Conservation (phyloP, 1,140 invertebrate genomes). For the Globodera rostochiensis region DNA sequence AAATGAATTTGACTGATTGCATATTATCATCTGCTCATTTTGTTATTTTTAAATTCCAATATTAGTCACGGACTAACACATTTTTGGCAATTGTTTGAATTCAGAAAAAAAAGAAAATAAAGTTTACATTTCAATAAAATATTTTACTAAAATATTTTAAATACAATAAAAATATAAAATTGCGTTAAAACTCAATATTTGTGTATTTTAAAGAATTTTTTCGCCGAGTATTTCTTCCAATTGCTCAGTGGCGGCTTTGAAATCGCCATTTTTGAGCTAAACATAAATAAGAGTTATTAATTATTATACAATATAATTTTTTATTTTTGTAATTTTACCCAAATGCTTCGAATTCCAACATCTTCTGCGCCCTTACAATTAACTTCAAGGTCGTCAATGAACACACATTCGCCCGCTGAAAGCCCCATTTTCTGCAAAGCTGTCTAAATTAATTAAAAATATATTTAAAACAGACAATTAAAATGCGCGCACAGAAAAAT, state of each 20-base stretch:
- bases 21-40: no score
- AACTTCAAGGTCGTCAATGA: constrained; percentile 42
- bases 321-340: constrained; percentile 14
- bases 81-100: no score
- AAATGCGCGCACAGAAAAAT: no score
- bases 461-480: no score
- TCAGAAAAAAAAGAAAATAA: no score
- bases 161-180: no score
- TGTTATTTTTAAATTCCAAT: no score
- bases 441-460: constrained; percentile 9
- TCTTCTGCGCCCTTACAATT: constrained; percentile 46
- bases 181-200: no score
- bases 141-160: no score
- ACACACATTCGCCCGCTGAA: constrained; percentile 28
- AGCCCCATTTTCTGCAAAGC: constrained; percentile 28
- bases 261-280: constrained; percentile 17
- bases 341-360: constrained; percentile 33
- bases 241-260: neutral
- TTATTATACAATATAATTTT: neutral
- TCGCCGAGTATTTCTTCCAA: constrained; percentile 18
- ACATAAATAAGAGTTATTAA: neutral
- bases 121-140: no score
- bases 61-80: no score
- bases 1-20: no score
- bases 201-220: constrained; percentile 5